These are phyloP conservation scores for Lepeophtheirus salmonis DNA, from an alignment of 1,140 invertebrate species.

Conservation along the genomic window DNA sequence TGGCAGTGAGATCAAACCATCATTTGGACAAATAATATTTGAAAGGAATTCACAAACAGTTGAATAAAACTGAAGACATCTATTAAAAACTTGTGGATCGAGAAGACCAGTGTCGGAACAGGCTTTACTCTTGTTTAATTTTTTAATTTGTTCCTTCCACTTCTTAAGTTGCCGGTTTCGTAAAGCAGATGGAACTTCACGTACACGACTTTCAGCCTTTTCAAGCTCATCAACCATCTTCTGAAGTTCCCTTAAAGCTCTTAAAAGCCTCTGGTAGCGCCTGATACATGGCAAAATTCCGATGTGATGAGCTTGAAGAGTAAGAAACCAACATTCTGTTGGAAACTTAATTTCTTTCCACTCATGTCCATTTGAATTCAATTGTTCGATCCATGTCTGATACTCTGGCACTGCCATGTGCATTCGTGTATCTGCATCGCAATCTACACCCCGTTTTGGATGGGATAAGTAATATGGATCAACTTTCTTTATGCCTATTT, in stretches of 20 bases:
- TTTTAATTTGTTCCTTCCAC: slow-evolving; percentile 57
- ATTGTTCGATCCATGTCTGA: slow-evolving; percentile 4
- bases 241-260: slow-evolving; percentile 68
- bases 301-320: slow-evolving; percentile 77
- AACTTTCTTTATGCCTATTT: slow-evolving; percentile 39
- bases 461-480: slow-evolving; percentile 11
- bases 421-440: slow-evolving; percentile 6
- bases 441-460: neutral
- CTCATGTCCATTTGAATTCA: slow-evolving; percentile 27
- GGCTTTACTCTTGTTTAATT: slow-evolving; percentile 41
- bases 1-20: slow-evolving; percentile 27
- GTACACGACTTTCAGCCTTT: slow-evolving; percentile 59
- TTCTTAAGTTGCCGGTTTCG: slow-evolving; percentile 64
- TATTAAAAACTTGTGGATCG: slow-evolving; percentile 53
- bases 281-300: slow-evolving; percentile 66
- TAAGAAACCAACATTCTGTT: slow-evolving; percentile 90
- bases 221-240: slow-evolving; percentile 67
- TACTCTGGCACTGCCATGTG: slow-evolving; percentile 11
- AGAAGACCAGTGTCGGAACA: slow-evolving; percentile 71
- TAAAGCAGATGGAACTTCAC: slow-evolving; percentile 39
- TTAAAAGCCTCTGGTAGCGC: slow-evolving; percentile 59
- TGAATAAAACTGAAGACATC: slow-evolving; percentile 62
- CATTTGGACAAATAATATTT: slow-evolving; percentile 17
- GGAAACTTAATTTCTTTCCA: slow-evolving; percentile 69
- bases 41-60: slow-evolving; percentile 55